These are phyloP conservation scores for Tipula vernalis DNA, from an alignment of 2,888 invertebrate genomes.

Conservation along the genomic window DNA sequence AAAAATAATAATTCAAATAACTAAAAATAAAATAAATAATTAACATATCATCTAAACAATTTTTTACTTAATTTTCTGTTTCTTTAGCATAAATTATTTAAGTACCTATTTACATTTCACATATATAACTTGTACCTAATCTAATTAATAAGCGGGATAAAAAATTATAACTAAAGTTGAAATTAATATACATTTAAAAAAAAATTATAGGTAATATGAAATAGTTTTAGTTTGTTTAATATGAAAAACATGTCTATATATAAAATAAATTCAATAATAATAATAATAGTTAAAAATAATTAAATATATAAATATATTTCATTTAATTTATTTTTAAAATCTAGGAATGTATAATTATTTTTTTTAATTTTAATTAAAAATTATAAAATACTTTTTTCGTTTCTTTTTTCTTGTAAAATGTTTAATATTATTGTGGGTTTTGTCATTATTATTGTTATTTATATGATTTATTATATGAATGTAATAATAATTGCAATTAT, in stretches of 20 bases:
- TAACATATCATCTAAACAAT: not conserved
- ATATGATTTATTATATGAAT: not conserved
- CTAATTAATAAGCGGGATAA: not conserved
- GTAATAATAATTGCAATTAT: not conserved
- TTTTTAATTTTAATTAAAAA: not conserved
- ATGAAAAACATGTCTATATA: not conserved
- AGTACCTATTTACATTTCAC: not conserved
- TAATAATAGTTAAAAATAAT: not conserved
- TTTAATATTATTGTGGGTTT: not conserved
- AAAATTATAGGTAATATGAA: not conserved
- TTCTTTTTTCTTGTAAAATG: not conserved
- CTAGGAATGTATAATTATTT: not conserved
- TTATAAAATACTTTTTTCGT: not conserved
- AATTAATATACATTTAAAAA: not conserved
- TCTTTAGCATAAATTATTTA: not conserved
- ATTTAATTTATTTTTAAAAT: not conserved
- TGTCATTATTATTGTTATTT: not conserved
- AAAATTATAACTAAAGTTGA: not conserved
- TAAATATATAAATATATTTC: not conserved
- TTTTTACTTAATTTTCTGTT: not conserved
- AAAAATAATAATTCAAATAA: not conserved
- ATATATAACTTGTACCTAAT: not conserved
- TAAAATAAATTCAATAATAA: not conserved
- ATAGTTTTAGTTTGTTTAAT: not conserved
- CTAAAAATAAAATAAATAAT: not conserved